Base-by-base conservation (phyloP, 2,888 invertebrate genomes). In the Hydriomena furcata region DNA sequence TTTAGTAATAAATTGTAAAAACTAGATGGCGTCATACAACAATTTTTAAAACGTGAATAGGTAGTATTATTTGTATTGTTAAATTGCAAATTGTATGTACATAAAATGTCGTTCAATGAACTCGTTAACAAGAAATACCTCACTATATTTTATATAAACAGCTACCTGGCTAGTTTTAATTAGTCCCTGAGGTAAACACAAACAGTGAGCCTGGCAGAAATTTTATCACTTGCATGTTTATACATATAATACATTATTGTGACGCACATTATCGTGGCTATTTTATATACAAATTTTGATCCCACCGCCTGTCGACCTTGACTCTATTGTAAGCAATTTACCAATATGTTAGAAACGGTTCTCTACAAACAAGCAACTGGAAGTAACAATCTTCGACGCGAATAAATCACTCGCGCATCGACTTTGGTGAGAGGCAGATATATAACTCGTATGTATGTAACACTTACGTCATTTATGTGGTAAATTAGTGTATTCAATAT, bases 241-340 rank as follows among this genome's bases (percentile, higher is more conserved):
- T 25, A 32, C 57, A 54, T 25, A 32, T 58, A 54, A 62, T 42
- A 60, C 56, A 62, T 28, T 36, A 34, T 32, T 60, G 60, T 63
- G 66, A 60, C 64, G 66, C 58, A 65, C 37, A 53, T 17, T 38
- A 31, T 34, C 37, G 13, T 27, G 32, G 12, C 50, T 48, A 45
- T 28, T 51, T 24, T 35, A 44, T 28, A 35, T 27, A 53, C 50
- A 46, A 48, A 47, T 45, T 42, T 51, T 38, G 34, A 40, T 49
- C 32, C 7, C 30, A 51, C 45, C 7, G 35, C 32, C 31, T 21
- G 10, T 20, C 21, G 54, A 32, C 69, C 71, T 71, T 67, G 64
- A 38, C 47, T 53, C 59, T 70, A 65, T 68, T 66, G 60, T 60
- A 52, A 56, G 46, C 42, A 53, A 55, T 55, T 58, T 52, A 62